phyloP scores from a whole-genome alignment of 1,140 invertebrate genomes.

The Ptiloglossa arizonensis region DNA sequence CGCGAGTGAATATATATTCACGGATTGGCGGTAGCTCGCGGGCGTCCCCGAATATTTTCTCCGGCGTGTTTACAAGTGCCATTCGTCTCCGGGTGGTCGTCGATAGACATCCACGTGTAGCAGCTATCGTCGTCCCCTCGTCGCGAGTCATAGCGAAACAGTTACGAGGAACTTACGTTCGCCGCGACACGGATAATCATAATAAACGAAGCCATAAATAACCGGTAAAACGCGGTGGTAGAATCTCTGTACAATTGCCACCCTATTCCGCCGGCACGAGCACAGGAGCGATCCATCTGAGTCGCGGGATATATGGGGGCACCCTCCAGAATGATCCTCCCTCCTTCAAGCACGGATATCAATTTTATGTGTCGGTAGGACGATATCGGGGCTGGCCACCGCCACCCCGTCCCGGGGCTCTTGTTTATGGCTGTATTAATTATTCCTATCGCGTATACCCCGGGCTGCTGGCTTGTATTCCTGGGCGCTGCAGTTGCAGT shows the following conservation, averaged over 20 bases:
- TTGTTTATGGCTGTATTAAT: slow-evolving; percentile 74
- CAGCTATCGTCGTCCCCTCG: not conserved
- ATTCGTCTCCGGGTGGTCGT: no score
- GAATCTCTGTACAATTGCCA: slow-evolving; percentile 23
- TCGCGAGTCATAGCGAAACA: not conserved
- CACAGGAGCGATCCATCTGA: slow-evolving; percentile 13
- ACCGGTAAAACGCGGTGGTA: slow-evolving; percentile 5
- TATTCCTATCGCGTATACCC: slow-evolving; percentile 72
- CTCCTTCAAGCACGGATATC: slow-evolving; percentile 59
- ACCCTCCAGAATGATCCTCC: slow-evolving; percentile 45
- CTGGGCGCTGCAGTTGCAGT: slow-evolving; percentile 60
- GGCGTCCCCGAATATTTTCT: no score
- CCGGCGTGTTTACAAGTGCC: no score
- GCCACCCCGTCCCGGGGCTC: slow-evolving; percentile 23
- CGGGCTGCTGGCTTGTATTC: slow-evolving; percentile 58
- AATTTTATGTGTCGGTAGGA: slow-evolving; percentile 68
- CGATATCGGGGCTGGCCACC: slow-evolving; percentile 58
- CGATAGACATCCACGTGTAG: no score
- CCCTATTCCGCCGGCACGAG: not conserved
- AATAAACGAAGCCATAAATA: slow-evolving; percentile 15
- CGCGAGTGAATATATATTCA: no score
- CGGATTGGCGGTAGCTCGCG: no score
- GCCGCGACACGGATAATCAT: slow-evolving; percentile 5
- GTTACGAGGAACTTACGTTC: not conserved
- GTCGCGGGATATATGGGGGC: slow-evolving; percentile 28